Conservation (phyloP, 1,140 invertebrate genomes). For the Orius laevigatus region DNA sequence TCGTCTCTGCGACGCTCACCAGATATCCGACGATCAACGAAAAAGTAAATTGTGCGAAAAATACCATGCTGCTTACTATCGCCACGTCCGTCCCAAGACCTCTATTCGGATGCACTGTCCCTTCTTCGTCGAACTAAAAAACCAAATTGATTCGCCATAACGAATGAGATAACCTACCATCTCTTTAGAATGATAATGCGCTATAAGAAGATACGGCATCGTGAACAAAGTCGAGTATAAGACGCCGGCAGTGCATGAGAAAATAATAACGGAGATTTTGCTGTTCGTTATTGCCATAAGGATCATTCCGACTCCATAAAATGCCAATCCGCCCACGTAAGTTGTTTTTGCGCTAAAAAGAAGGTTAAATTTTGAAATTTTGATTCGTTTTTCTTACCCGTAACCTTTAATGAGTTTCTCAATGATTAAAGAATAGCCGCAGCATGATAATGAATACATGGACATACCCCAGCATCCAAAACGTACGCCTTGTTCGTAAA, state of each 20-base stretch:
- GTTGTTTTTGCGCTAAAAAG: constrained; percentile 61
- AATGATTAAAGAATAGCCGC: constrained; percentile 78
- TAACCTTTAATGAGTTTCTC: constrained; percentile 72
- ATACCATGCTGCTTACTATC: constrained; percentile 87
- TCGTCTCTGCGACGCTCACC: constrained; percentile 61
- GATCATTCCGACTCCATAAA: constrained; percentile 78
- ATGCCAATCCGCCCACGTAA: constrained; percentile 78
- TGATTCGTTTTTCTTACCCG: constrained; percentile 36
- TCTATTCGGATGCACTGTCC: constrained; percentile 30
- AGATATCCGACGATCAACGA: constrained; percentile 76
- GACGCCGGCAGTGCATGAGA: constrained; percentile 80
- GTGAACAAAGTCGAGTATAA: constrained; percentile 97
- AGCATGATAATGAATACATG: constrained; percentile 86
- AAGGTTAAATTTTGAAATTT: not conserved
- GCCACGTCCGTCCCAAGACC: constrained; percentile 88
- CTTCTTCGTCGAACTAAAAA: constrained; percentile 39
- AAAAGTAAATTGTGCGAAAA: constrained; percentile 80
- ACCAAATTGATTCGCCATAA: not conserved
- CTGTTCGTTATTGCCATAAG: constrained; percentile 65
- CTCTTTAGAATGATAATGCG: constrained; percentile 77
- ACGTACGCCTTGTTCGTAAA: constrained; percentile 80
- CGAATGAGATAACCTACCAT: constrained; percentile 41
- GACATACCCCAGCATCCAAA: constrained; percentile 96
- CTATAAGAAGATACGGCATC: constrained; percentile 86
- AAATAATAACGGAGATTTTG: constrained; percentile 64